These are phyloP conservation scores for Drosophila leonis DNA, from an alignment of 2,888 invertebrate species.

Conservation along the genomic window DNA sequence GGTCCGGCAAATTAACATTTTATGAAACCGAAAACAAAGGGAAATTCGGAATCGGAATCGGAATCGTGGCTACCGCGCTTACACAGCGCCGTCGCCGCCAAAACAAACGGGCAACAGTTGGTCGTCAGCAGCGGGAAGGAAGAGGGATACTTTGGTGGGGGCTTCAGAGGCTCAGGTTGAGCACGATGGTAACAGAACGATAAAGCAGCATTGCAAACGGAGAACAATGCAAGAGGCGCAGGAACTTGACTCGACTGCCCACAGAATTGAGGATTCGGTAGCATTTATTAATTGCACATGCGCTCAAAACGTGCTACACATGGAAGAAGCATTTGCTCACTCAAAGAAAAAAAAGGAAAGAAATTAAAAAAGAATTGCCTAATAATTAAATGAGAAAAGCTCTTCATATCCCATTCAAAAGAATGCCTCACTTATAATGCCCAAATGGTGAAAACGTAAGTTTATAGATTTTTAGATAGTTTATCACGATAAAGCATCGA, in stretches of 20 bases:
- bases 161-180: slow-evolving; percentile 31
- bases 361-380: neutral
- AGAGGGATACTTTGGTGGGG: neutral
- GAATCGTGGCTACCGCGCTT: slow-evolving; percentile 83
- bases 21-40: slow-evolving; percentile 80
- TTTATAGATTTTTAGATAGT: no score
- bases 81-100: slow-evolving; percentile 72
- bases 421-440: neutral
- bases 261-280: slow-evolving; percentile 56
- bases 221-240: slow-evolving; percentile 59
- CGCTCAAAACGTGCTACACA: slow-evolving; percentile 69
- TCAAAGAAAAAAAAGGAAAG: neutral
- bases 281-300: slow-evolving; percentile 81
- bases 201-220: slow-evolving; percentile 48
- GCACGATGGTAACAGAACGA: slow-evolving; percentile 68
- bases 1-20: slow-evolving; percentile 78
- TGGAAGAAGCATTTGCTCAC: neutral
- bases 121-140: slow-evolving; percentile 5
- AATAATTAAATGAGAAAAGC: neutral
- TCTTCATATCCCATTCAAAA: neutral
- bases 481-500: no score
- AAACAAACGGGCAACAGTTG: slow-evolving; percentile 52
- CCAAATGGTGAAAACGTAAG: no score
- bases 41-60: slow-evolving; percentile 72
- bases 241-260: slow-evolving; percentile 28